Conservation (phyloP, 2,113 vertebrate species). For the Columba janthina region DNA sequence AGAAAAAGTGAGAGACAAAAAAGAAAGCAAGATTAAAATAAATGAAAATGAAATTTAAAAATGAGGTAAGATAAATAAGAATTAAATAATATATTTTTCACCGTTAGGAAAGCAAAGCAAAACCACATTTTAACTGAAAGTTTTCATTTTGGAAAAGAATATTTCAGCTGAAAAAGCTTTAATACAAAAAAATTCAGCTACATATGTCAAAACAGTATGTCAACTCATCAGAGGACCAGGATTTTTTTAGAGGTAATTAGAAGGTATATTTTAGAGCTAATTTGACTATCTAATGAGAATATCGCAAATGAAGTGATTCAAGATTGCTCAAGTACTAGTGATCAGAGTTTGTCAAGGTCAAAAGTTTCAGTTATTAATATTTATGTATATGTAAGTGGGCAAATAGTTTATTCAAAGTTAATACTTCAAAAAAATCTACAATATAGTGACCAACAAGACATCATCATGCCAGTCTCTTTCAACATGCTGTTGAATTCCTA, state of each 20-base stretch:
- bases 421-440: slow-evolving; percentile 36
- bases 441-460: slow-evolving; percentile 52
- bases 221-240: slow-evolving; percentile 53
- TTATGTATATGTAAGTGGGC: slow-evolving; percentile 61
- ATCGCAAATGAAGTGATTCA: slow-evolving; percentile 58
- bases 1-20: background rate
- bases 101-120: background rate
- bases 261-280: slow-evolving; percentile 69
- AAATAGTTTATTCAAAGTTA: slow-evolving; percentile 62
- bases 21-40: background rate
- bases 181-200: slow-evolving; percentile 2
- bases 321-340: slow-evolving; percentile 62
- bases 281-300: slow-evolving; percentile 71
- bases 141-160: background rate
- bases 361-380: slow-evolving; percentile 61
- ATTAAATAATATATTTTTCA: background rate
- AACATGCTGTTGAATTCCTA: slow-evolving; percentile 45
- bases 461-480: slow-evolving; percentile 48
- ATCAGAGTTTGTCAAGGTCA: slow-evolving; percentile 56
- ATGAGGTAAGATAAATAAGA: background rate
- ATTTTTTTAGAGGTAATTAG: slow-evolving; percentile 69
- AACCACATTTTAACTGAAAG: background rate
- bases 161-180: slow-evolving; percentile 20
- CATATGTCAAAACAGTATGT: slow-evolving; percentile 49
- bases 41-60: background rate